Conservation (phyloP, 2,113 vertebrate species). For the Symphodus melops region DNA sequence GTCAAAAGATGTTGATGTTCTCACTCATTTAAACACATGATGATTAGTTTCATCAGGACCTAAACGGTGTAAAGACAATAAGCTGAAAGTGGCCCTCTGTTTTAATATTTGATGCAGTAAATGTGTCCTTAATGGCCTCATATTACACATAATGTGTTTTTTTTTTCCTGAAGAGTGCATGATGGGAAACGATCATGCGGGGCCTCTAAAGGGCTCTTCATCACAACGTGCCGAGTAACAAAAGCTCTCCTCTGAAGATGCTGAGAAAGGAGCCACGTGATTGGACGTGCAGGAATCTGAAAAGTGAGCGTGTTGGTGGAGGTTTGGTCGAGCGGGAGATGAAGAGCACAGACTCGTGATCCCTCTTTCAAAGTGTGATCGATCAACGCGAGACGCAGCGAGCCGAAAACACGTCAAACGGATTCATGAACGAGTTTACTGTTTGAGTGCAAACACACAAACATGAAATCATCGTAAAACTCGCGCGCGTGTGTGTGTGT, state of each 20-base stretch:
- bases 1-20: too few species aligned
- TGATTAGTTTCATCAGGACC: constrained; percentile 6
- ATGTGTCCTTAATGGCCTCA: neutral
- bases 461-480: too few species aligned
- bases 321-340: constrained; percentile 6
- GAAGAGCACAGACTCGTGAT: constrained; percentile 4
- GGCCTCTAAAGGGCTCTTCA: constrained; percentile 11
- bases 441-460: neutral
- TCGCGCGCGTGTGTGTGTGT: too few species aligned
- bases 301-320: neutral
- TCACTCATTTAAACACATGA: neutral
- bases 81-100: constrained; percentile 4
- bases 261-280: neutral
- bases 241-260: neutral
- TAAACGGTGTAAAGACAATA: constrained; percentile 7
- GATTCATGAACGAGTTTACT: constrained; percentile 3
- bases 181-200: constrained; percentile 1
- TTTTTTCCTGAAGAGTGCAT: constrained; percentile 5
- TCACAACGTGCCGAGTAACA: neutral
- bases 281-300: neutral
- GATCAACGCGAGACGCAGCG: constrained; percentile 9
- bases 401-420: constrained; percentile 4
- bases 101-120: constrained; percentile 9
- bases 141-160: neutral
- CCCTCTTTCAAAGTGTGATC: constrained; percentile 7